Evolutionary conservation across 2,888 invertebrate species (phyloP), one percentile per base, ranked within the genome.

Genomic region (Trichacis sp.): DNA sequence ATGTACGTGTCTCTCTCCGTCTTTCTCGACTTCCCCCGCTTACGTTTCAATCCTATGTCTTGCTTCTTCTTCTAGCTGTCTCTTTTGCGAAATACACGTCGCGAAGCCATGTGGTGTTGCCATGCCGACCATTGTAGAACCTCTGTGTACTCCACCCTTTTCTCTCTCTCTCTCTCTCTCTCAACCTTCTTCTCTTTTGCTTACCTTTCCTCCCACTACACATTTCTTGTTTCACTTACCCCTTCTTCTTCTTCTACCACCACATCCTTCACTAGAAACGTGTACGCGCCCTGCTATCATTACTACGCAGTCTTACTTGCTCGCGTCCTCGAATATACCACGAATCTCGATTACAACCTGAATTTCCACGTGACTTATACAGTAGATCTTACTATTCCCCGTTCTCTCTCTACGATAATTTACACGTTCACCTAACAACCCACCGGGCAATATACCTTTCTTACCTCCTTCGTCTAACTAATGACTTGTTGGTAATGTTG

Each of bases 71-170:
- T 33, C 2, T 12, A 4, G 45, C 33, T 49, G 46, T 46, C 55
- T 52, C 55, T 43, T 45, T 60, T 48, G 29, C 38, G 18, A 43
- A 53, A 52, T 43, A 53, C 49, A 24, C 53, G 29, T 70, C 66
- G 68, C 59, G 68, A 61, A 73, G 69, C 72, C 71, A 71, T 62
- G 73, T 75, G 76, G 78, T 73, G 81, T 83, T 80, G 70, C 82
- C 79, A 83, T 83, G 80, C 73, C 80, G 73, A 83, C 83, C 74
- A 79, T 80, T 82, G 77, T 80, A 75, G 74, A 70, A 70, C 68
- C n/a, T n/a, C n/a, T 8, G 38, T 38, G 46, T 8, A 24, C 24
- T 24, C 4, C 8, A 24, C n/a, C n/a, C n/a, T 24, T 40, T 36
- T 57, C 52, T 24, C 42, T 47, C 11, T 19, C 38, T 9, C 12